These are phyloP conservation scores for Myiotriccus ornatus DNA, from an alignment of 2,797 vertebrate species.

Conservation along the genomic window DNA sequence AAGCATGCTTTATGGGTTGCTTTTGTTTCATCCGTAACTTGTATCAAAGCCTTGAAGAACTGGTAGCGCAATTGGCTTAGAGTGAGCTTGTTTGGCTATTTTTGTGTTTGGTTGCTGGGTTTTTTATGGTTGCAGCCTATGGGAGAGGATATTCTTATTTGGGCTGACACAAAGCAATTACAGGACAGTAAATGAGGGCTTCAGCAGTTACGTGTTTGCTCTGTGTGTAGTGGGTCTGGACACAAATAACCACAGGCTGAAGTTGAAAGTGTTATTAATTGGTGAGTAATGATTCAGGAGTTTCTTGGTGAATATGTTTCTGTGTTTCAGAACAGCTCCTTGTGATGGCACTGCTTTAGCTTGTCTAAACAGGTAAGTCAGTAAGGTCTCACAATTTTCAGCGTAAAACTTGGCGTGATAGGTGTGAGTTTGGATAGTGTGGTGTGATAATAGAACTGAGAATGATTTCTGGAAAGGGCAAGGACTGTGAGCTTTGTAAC, in stretches of 20 bases:
- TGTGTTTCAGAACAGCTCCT: not conserved
- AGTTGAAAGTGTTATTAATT: not conserved
- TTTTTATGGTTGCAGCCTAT: not conserved
- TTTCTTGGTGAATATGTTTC: not conserved
- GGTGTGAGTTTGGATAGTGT: not conserved
- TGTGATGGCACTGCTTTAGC: not conserved
- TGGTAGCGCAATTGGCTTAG: not conserved
- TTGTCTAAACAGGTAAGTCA: not conserved
- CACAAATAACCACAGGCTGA: not conserved
- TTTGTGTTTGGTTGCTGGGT: not conserved
- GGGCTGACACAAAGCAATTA: not conserved
- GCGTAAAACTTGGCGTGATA: not conserved
- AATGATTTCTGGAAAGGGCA: not conserved
- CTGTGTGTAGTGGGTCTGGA: not conserved
- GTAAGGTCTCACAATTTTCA: not conserved
- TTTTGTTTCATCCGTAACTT: not conserved
- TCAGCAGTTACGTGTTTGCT: not conserved
- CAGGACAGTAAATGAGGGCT: not conserved
- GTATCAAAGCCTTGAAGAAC: not conserved
- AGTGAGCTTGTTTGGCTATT: not conserved
- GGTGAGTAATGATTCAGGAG: not conserved
- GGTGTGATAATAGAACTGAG: not conserved
- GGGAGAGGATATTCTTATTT: not conserved
- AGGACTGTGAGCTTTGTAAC: not conserved
- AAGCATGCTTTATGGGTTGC: not conserved